phyloP scores from a whole-genome alignment of 2,888 invertebrate genomes.

The Cataglyphis albicans region DNA sequence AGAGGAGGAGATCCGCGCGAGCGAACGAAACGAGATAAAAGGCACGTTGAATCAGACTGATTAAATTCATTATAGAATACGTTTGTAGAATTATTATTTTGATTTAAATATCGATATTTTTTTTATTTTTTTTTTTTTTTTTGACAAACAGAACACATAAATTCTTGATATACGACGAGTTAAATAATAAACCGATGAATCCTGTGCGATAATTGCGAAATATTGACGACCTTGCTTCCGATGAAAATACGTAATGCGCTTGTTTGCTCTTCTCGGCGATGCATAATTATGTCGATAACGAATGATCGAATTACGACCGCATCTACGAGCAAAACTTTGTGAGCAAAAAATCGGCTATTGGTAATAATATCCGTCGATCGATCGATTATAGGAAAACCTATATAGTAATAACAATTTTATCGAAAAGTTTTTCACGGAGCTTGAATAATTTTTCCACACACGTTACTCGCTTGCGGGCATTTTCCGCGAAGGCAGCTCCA shows the following conservation, averaged over 20 bases:
- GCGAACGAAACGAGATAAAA: neutral
- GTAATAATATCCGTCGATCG: neutral
- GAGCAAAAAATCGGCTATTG: neutral
- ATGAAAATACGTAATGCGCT: constrained; percentile 32
- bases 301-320: constrained; percentile 23
- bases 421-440: neutral
- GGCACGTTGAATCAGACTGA: constrained; percentile 39
- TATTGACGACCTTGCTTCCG: neutral
- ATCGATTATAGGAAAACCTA: neutral
- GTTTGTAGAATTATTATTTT: constrained; percentile 6
- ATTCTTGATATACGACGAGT: constrained; percentile 15
- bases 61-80: constrained; percentile 34
- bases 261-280: constrained; percentile 31
- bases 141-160: neutral
- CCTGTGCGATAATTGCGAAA: constrained; percentile 24
- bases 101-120: constrained; percentile 17
- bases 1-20: neutral
- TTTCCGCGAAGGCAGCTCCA: constrained; percentile 8
- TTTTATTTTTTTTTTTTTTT: constrained; percentile 5
- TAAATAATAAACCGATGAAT: constrained; percentile 32
- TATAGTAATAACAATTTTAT: constrained; percentile 12
- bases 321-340: constrained; percentile 22
- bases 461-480: neutral
- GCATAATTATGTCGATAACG: neutral
- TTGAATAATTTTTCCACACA: neutral